Evolutionary conservation across 2,888 invertebrate genomes (phyloP), one percentile per base, ranked within the genome.

Genomic region (Plemyria rubiginata): DNA sequence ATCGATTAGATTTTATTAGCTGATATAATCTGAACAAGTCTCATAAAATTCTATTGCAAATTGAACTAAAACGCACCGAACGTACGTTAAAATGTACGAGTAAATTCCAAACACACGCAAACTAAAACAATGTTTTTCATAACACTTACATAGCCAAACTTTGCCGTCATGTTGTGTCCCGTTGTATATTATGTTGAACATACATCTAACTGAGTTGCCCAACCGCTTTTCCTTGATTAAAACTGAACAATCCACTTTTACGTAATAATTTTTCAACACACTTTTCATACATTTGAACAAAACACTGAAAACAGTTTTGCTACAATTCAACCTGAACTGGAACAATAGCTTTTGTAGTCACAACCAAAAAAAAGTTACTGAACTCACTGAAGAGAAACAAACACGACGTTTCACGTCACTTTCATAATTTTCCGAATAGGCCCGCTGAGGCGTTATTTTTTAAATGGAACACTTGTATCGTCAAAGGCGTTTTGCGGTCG

Each of bases 141-240:
- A 60, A 22, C 71, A 93, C 93, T 88, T 82, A 93, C 93, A 93
- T 93, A 93, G 93, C 93, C 92, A 86, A 92, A 91, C 91, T 92
- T 93, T 93, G 92, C 93, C 93, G 93, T 93, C 93, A 93, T 93
- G 93, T 91, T 93, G 92, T 90, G 91, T 90, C 86, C 89, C 90
- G 92, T 92, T 92, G 90, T 92, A 91, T 87, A 89, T 90, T 90
- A 91, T 91, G 86, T 87, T 83, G 89, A 87, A 90, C 91, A 92
- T 82, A 85, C 92, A 92, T 92, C 92, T 92, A 92, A 92, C 90
- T 87, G 88, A 90, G 87, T 90, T 92, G 78, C 84, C 80, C 91
- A 79, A 85, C 87, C 76, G 85, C 79, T 85, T 86, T 90, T 86
- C 88, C 84, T 86, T 86, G 83, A 86, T 73, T 80, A 84, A 88